Conservation (phyloP, 1,140 invertebrate genomes). For the Drosophila auraria region DNA sequence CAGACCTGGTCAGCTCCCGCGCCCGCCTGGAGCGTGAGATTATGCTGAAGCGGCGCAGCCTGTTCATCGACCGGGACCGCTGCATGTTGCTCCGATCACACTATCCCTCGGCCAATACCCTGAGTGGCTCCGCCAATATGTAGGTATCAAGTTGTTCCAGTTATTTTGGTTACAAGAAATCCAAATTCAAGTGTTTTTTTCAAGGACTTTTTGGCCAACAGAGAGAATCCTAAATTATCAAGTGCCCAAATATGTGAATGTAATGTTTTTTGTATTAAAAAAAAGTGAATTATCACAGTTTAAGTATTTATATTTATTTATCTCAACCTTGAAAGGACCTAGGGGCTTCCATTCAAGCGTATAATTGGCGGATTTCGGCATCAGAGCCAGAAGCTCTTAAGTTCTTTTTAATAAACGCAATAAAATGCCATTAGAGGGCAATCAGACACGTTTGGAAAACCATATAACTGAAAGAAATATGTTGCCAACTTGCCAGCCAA, state of each 20-base stretch:
- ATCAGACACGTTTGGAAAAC: conserved; percentile 78
- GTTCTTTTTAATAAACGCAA: conserved; percentile 69
- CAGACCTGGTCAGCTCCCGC: conserved; percentile 87
- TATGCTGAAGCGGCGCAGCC: conserved; percentile 89
- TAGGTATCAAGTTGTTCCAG: conserved; percentile 2
- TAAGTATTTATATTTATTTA: neutral
- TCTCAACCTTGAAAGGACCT: neutral
- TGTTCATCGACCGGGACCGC: conserved; percentile 89
- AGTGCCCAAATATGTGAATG: neutral
- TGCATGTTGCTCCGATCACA: conserved; percentile 88
- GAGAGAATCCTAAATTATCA: neutral
- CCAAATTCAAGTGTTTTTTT: conserved; percentile 4
- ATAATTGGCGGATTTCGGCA: conserved; percentile 15
- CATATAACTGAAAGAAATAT: conserved; percentile 79
- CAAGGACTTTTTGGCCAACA: too few species aligned
- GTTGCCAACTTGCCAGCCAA: conserved; percentile 53
- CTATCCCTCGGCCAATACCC: conserved; percentile 88
- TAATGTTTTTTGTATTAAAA: neutral
- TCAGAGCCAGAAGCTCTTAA: conserved; percentile 33
- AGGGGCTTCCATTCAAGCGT: conserved; percentile 1
- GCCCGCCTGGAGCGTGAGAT: conserved; percentile 89
- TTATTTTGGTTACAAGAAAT: neutral
- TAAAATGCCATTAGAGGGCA: conserved; percentile 76
- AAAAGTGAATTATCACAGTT: neutral
- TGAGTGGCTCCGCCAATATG: conserved; percentile 86